phyloP scores from a whole-genome alignment of 1,140 invertebrate genomes.

The Plodia interpunctella region DNA sequence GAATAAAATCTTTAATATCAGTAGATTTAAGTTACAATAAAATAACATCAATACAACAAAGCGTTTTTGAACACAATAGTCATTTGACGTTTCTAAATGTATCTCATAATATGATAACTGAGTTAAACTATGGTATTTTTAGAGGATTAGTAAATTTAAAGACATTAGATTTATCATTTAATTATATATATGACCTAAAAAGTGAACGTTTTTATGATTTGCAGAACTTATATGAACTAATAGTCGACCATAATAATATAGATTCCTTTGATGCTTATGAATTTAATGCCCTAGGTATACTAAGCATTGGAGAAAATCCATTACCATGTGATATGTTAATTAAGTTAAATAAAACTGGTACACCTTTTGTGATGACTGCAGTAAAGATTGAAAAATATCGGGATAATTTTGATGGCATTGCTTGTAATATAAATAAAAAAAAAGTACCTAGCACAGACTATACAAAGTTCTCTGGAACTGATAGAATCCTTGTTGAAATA shows the following conservation, averaged over 20 bases:
- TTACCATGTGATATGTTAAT: constrained; percentile 27
- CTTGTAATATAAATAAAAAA: constrained; percentile 26
- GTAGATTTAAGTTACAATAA: constrained; percentile 43
- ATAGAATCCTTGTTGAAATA: constrained; percentile 17
- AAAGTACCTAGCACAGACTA: neutral
- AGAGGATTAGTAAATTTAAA: constrained; percentile 23
- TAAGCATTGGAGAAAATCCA: constrained; percentile 37
- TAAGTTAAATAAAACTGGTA: constrained; percentile 18
- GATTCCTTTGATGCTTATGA: constrained; percentile 18
- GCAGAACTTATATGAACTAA: constrained; percentile 21
- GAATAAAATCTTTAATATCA: constrained; percentile 20
- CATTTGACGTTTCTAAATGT: constrained; percentile 29
- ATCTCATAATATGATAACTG: constrained; percentile 31
- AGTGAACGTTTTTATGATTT: constrained; percentile 26
- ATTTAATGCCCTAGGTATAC: constrained; percentile 17
- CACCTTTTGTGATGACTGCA: constrained; percentile 27
- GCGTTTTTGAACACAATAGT: constrained; percentile 30
- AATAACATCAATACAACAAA: constrained; percentile 28
- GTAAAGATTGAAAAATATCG: constrained; percentile 24
- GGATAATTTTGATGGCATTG: constrained; percentile 41
- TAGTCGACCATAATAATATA: constrained; percentile 32
- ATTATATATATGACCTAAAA: constrained; percentile 25
- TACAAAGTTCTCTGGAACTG: constrained; percentile 8
- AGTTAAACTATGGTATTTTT: constrained; percentile 28
- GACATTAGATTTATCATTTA: constrained; percentile 32